Base-by-base conservation (phyloP, 2,888 invertebrate genomes). In the Drosophila hawaiiensis region DNA sequence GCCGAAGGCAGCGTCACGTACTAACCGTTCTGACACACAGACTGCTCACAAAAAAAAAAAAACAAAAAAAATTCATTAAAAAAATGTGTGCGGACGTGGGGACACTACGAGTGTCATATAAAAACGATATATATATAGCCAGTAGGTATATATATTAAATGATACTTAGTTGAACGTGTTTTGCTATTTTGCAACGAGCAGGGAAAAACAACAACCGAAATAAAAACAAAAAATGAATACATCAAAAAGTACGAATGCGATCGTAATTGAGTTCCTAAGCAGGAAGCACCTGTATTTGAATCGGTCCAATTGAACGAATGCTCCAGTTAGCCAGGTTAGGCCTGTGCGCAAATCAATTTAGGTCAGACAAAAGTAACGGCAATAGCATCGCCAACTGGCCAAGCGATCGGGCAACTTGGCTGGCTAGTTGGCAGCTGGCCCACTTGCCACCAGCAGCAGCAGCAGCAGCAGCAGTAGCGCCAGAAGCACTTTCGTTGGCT, bases 101-200 rank as follows among this genome's bases (percentile, higher is more conserved):
- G 58, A 55, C 47, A 47, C 47, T 25, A 9, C 2, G 47, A 47
- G 47, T 47, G 47, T 25, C 47, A 47, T 47, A 47, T n/a, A 7
- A 28, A 28, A 39, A 39, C 25, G 4, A 28, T 1, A 39, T 31
- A 59, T 59, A 53, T 29, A 60, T 37, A 61, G 33, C 31, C 33
- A 49, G 63, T 62, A 76, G 60, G 77, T 82, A 74, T 70, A 79
- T 79, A 73, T 80, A 82, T 85, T 86, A 85, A 85, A 83, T 83
- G 86, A 82, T 83, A 85, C 74, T 77, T 39, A 53, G 49, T 55
- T 58, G 35, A 33, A 43, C 52, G 47, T 59, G 67, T 37, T 56
- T 56, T 19, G 59, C n/a, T 37, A 28, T 80, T 63, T 78, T 62
- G 75, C 71, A 75, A 78, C 25, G 22, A 31, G 25, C 41, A 55